Evolutionary conservation across 2,113 vertebrate species (phyloP), one percentile per base, ranked within the genome.

Genomic region (Aegithalos caudatus): DNA sequence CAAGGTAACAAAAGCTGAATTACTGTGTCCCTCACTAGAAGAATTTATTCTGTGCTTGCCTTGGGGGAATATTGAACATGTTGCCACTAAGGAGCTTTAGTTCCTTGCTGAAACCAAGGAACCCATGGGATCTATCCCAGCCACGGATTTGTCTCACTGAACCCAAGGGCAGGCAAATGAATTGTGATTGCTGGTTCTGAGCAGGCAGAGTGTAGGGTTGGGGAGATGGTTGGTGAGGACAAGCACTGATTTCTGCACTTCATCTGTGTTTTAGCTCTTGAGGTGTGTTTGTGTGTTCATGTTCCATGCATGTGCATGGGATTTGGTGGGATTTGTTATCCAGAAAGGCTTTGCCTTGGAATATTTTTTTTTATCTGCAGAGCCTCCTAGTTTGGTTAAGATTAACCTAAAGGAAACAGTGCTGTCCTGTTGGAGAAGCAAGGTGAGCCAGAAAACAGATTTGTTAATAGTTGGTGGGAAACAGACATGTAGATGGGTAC

Each of bases 171-270:
- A 80, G 58, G 78, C 58, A 65, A 89, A n/a, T 20, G 74, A 91
- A 85, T 76, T 24, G 94, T 79, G 87, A 50, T 87, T 42, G 74
- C 35, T 88, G 95, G 94, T 87, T 90, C 90, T 80, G 90, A 92
- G 92, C 62, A 92, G 85, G 91, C 67, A 47, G 81, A 76, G 27
- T 33, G 66, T 71, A 56, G 48, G 57, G 40, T 16, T 83, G 72
- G 64, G 40, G 92, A 7, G 78, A 29, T 10, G 65, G 54, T 91
- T 87, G 72, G 56, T 84, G 11, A n/a, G 9, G 38, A 90, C 54
- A 66, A 60, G 90, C 87, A 79, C 90, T 69, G 87, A 82, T 76
- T 93, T 87, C 85, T 94, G 58, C 79, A 66, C 37, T 95, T 65
- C 37, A n/a, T 50, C 25, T 54, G 40, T 12, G 81, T 73, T 84